These are phyloP conservation scores for Pteropus alecto DNA, from an alignment of 2,113 vertebrate genomes.

Conservation along the genomic window DNA sequence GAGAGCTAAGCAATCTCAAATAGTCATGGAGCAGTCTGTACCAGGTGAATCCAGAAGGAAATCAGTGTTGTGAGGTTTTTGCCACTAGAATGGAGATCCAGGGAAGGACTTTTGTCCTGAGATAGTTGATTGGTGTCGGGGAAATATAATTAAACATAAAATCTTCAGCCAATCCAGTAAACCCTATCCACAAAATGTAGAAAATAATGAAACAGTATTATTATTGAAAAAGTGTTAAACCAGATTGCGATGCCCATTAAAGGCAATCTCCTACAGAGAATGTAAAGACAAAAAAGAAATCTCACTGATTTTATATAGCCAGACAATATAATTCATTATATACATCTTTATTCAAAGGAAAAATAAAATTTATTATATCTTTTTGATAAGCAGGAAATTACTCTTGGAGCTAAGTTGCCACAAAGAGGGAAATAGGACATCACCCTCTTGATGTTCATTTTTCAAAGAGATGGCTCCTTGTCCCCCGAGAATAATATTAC, in stretches of 20 bases:
- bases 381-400: not conserved
- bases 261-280: not conserved
- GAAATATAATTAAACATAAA: not conserved
- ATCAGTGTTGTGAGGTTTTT: not conserved
- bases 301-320: not conserved
- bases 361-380: not conserved
- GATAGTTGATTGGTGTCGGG: not conserved
- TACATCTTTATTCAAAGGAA: not conserved
- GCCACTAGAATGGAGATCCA: not conserved
- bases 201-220: not conserved
- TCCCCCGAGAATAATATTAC: not conserved
- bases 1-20: not conserved
- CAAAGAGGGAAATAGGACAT: not conserved
- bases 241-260: not conserved
- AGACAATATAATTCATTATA: not conserved
- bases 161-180: not conserved
- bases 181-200: not conserved
- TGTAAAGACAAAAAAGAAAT: not conserved
- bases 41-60: not conserved
- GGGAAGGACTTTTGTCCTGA: not conserved
- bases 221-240: conserved; percentile 4
- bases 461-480: not conserved
- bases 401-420: not conserved
- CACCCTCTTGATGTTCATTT: not conserved
- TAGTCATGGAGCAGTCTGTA: not conserved